Percentiles rank a stretch among this genome's conserved stretches.
These are phyloP conservation scores for Lepus townsendii DNA, from an alignment of 2,797 vertebrate genomes.

Conservation along the genomic window DNA sequence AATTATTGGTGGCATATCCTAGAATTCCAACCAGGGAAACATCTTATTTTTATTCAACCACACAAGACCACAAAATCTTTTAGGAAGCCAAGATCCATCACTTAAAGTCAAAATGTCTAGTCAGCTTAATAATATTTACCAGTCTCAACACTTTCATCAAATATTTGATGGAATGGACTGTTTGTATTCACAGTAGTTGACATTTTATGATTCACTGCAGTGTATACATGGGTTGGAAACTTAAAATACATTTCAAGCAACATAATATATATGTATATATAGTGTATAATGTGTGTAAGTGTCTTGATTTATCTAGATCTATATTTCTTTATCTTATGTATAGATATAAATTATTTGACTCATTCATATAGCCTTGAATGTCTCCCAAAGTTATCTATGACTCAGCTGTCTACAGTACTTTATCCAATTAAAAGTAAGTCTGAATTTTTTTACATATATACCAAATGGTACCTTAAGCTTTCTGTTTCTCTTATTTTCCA, in stretches of 20 bases:
- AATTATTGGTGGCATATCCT: conserved; percentile 1
- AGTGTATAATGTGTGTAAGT: not conserved
- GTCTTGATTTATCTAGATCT: not conserved
- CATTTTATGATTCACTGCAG: conserved; percentile 21
- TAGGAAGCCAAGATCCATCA: not conserved
- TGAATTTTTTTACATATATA: not conserved
- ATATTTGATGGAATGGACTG: not conserved
- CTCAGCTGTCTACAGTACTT: not conserved
- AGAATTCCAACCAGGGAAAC: not conserved
- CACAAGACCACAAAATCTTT: not conserved
- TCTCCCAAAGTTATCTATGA: not conserved
- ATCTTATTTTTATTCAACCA: not conserved
- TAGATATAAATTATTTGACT: not conserved
- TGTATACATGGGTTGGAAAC: not conserved
- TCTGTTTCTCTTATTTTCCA: not conserved
- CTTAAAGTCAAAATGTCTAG: not conserved
- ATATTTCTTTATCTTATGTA: conserved; percentile 27
- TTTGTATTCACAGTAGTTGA: conserved; percentile 21
- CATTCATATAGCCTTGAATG: not conserved
- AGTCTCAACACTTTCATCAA: not conserved
- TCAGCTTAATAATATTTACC: not conserved
- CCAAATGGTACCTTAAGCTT: not conserved
- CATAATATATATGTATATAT: not conserved
- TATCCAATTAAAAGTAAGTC: conserved; percentile 23
- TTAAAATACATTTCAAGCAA: conserved; percentile 1